Base-by-base conservation (phyloP, 1,140 invertebrate species). In the Chymomyza costata region DNA sequence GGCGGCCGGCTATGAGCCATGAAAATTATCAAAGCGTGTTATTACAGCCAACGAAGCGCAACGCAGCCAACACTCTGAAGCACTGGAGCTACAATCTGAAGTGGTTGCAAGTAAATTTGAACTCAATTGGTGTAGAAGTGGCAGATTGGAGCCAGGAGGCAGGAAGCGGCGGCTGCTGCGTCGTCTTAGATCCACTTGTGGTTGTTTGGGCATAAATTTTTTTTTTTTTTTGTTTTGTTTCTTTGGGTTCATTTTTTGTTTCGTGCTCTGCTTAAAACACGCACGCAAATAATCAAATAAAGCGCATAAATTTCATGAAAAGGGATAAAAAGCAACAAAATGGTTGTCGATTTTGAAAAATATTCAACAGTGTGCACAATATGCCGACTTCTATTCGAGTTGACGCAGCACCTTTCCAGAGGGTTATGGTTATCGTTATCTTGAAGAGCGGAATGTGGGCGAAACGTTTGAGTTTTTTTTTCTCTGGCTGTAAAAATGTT, bases 11-110 rank as follows among this genome's bases (percentile, higher is more conserved):
- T 56, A 70, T 64, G 64, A 65, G 59, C 62, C 81, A 83, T 83
- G 66, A 83, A 83, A 83, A 73, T 83, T 83, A 83, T 80, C 70
- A 81, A 80, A 73, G 71, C 81, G 74, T 83, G 81, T 81, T 83
- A 83, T 83, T 83, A 76, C 70, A 45, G 50, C 48, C 73, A 80
- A 61, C 73, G 54, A 65, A 55, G 71, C 73, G 71, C 60, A 66
- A 51, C 64, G 45, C 59, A n/a, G n/a, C n/a, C n/a, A n/a, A n/a
- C n/a, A n/a, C n/a, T n/a, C n/a, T n/a, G 43, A 45, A 21, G 46
- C 31, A 39, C 25, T 19, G 17, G 28, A 38, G 50, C 41, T 34
- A 32, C 65, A 44, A 56, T 39, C 61, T 70, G 65, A 68, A 74
- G 60, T 68, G 64, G 69, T 34, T 73, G 66, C 56, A 38, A 31